Conservation (phyloP, 2,888 invertebrate species). For the Physocephala rufipes region DNA sequence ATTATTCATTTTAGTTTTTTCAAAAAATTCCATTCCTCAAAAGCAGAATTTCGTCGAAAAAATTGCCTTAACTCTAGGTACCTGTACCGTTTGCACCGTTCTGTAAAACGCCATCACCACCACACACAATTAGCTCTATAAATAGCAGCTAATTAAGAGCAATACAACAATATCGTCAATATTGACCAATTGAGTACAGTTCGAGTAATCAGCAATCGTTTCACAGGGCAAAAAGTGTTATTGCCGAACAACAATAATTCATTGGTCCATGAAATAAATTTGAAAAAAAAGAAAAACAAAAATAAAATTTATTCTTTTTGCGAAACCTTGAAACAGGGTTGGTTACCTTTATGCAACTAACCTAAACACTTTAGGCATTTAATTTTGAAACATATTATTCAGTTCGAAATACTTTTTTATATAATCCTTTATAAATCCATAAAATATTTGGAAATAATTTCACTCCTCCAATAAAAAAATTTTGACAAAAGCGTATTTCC, state of each 20-base stretch:
- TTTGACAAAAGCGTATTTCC: neutral
- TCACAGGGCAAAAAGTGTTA: neutral
- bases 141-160: slow-evolving; percentile 35
- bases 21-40: no score
- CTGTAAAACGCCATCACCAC: neutral
- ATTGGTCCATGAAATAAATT: neutral
- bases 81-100: neutral
- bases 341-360: no score
- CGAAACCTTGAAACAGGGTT: no score
- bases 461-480: no score
- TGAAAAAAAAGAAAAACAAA: neutral
- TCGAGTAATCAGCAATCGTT: neutral
- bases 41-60: no score
- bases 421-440: no score
- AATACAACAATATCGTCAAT: slow-evolving; percentile 28
- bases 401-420: no score
- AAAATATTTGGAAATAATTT: no score
- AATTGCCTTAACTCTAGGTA: no score
- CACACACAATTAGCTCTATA: slow-evolving; percentile 34
- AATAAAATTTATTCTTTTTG: neutral
- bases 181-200: slow-evolving; percentile 15
- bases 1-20: no score
- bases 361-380: no score
- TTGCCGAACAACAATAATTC: neutral
- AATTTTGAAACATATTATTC: no score